Base-by-base conservation (phyloP, 2,113 vertebrate genomes). In the Buteo buteo region DNA sequence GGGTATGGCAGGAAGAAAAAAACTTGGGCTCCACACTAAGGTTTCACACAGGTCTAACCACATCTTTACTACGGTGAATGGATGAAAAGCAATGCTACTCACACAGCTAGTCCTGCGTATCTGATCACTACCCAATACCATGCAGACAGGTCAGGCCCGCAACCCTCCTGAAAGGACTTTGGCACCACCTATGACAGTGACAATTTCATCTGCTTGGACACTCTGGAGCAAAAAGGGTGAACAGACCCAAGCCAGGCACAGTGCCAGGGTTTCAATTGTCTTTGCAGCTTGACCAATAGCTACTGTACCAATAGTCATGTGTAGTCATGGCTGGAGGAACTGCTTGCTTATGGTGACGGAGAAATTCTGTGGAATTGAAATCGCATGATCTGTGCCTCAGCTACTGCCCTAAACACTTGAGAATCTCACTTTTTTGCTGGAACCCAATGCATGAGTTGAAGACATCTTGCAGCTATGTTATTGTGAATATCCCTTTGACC, bases 61-160 rank as follows among this genome's bases (percentile, higher is more conserved):
- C 5, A 26, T 52, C 19, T 47, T 82, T n/a, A 6, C 14, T 47
- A 29, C 0, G 0, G 38, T 29, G 13, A 10, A 20, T 52, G 61
- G 6, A 36, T 61, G 25, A 47, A 47, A 34, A 77, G 9, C 16
- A 21, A 21, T 1, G 4, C 0, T 9, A 29, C 9, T 64, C 1
- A 0, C 12, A 11, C 2, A 5, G 32, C 29, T 31, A n/a, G 36
- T 54, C 20, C 59, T 71, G 16, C 18, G 2, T 62, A 25, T 14
- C 36, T 31, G 10, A 61, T 61, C 57, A 44, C 65, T 66, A 38
- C 25, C 45, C 64, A 32, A 16, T 20, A 42, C 3, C 1, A 22
- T 44, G 15, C 65, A 84, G 40, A 28, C 7, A 42, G 72, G 17
- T 17, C 4, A 1, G 22, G 25, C 14, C 22, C 4, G 0, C 0